Conservation (phyloP, 2,888 invertebrate genomes). For the Pediacus dermestoides region DNA sequence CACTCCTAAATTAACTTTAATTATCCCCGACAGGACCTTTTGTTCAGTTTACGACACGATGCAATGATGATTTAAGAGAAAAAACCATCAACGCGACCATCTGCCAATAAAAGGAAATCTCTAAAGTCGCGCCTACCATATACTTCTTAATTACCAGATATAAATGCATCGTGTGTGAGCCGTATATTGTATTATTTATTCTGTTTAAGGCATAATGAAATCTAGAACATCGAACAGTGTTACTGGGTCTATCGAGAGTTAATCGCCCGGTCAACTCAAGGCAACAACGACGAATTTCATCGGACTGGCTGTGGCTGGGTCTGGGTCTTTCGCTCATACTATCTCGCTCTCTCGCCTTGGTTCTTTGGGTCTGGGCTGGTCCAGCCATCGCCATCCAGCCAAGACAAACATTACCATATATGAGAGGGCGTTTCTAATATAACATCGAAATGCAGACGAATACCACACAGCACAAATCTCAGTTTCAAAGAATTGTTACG, state of each 20-base stretch:
- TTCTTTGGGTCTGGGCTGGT: conserved; percentile 1
- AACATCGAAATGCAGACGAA: conserved; percentile 19
- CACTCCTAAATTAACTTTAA: no score
- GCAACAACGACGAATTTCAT: conserved; percentile 11
- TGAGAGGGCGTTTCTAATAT: conserved; percentile 17
- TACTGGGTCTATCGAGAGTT: conserved; percentile 23
- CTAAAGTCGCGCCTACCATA: no score
- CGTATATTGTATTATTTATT: no score
- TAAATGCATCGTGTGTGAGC: conserved; percentile 13
- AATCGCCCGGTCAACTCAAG: conserved; percentile 22
- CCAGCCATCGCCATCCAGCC: conserved; percentile 13
- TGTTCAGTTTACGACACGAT: no score
- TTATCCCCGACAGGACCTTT: no score
- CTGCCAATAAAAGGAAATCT: no score
- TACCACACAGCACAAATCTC: conserved; percentile 11
- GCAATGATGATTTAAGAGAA: no score
- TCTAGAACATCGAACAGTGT: conserved; percentile 24
- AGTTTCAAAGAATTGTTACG: conserved; percentile 22
- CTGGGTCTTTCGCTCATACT: no score
- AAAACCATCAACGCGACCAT: no score
- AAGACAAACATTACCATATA: conserved; percentile 24
- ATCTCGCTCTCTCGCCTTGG: no score
- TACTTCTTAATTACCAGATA: conserved; percentile 14
- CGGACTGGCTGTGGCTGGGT: no score
- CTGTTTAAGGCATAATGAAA: conserved; percentile 24